Evolutionary conservation across 1,140 invertebrate genomes (phyloP).

Genomic region (Papilio polytes): DNA sequence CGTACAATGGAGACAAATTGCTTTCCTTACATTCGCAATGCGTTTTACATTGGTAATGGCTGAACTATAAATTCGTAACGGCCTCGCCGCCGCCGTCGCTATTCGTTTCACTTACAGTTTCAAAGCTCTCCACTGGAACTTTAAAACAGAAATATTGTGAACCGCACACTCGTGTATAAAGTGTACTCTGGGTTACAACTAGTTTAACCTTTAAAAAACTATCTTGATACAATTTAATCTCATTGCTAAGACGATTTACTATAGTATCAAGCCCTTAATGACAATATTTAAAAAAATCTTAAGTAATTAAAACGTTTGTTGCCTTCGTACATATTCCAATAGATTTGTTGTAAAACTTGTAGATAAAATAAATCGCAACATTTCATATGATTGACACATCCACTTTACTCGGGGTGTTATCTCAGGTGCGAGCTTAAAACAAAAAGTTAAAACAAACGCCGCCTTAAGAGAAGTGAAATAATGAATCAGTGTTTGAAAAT

Average conservation of each 20-base stretch:
- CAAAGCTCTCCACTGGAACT: constrained; percentile 22
- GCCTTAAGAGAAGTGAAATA: constrained; percentile 30
- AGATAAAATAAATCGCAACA: background rate
- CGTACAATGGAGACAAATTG: constrained; percentile 30
- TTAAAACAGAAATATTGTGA: constrained; percentile 23
- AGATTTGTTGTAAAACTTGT: background rate
- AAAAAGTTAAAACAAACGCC: constrained; percentile 23
- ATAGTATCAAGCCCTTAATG: background rate
- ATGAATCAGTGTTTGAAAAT: constrained; percentile 37
- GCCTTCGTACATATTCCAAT: background rate
- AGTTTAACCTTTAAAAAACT: background rate
- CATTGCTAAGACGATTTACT: background rate
- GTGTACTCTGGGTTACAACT: background rate
- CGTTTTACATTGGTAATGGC: constrained; percentile 31
- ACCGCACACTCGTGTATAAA: constrained; percentile 1
- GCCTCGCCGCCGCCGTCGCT: constrained; percentile 17
- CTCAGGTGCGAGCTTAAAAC: constrained; percentile 18
- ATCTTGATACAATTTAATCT: background rate
- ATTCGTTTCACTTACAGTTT: constrained; percentile 31
- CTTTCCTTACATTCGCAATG: constrained; percentile 30
- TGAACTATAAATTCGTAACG: constrained; percentile 28
- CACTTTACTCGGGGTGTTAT: background rate
- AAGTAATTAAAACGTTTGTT: background rate
- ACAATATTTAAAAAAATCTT: background rate
- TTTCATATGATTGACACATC: constrained; percentile 16